A percentile compares a stretch with the other conserved stretches of the same genome.
Conservation (phyloP, 2,888 invertebrate species). For the Trissolcus japonicus region DNA sequence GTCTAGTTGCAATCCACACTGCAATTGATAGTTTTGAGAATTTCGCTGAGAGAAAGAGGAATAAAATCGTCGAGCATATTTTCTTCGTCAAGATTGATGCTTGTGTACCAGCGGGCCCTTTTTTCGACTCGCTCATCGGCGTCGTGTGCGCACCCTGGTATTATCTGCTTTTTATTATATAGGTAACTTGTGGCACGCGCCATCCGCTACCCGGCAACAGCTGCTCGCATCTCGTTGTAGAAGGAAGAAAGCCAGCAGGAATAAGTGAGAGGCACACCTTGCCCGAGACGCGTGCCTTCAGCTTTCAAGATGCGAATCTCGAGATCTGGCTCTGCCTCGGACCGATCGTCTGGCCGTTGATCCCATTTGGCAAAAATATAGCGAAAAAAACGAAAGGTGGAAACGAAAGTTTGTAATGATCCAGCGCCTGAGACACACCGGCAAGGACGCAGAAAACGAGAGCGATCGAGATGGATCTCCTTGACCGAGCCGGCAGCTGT, state of each 20-base stretch:
- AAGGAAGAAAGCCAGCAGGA: constrained; percentile 62
- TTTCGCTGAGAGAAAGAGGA: constrained; percentile 5
- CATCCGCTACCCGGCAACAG: constrained; percentile 71
- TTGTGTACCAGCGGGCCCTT: constrained; percentile 53
- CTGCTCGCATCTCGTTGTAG: constrained; percentile 67
- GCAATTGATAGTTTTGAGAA: neutral
- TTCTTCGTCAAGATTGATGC: constrained; percentile 54
- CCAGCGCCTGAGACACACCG: constrained; percentile 23
- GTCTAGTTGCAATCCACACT: no score
- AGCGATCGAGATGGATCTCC: constrained; percentile 37
- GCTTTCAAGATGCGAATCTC: constrained; percentile 69
- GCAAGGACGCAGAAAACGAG: constrained; percentile 44
- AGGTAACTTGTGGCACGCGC: constrained; percentile 76
- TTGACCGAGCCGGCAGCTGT: constrained; percentile 27
- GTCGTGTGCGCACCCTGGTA: constrained; percentile 68
- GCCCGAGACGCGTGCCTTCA: constrained; percentile 69
- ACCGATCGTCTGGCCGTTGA: constrained; percentile 63
- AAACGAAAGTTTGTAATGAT: constrained; percentile 48
- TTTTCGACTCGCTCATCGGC: constrained; percentile 58
- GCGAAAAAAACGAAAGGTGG: constrained; percentile 59
- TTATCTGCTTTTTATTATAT: constrained; percentile 72
- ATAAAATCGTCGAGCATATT: constrained; percentile 36
- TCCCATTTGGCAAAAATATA: constrained; percentile 57
- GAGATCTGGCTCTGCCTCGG: constrained; percentile 62
- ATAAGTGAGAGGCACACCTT: constrained; percentile 68